A percentile compares a stretch with the other conserved stretches of the same genome.
These are phyloP conservation scores for Pitta sordida DNA, from an alignment of 2,113 vertebrate species.

Conservation along the genomic window DNA sequence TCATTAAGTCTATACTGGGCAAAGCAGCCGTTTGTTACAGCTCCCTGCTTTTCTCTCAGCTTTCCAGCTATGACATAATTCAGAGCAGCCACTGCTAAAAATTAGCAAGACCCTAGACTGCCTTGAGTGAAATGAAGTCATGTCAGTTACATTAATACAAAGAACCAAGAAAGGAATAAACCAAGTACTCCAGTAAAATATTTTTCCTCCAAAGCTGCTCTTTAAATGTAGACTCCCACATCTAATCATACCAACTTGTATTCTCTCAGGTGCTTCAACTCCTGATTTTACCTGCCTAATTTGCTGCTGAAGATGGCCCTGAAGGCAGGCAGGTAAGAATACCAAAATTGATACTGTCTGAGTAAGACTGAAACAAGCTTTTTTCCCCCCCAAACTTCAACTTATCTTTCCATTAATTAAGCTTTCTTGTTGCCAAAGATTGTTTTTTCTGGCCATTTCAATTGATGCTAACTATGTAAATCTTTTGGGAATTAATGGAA, in stretches of 20 bases:
- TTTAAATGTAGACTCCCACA: neutral
- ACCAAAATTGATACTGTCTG: neutral
- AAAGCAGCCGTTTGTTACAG: neutral
- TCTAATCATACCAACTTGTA: neutral
- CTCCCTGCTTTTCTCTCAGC: constrained; percentile 1
- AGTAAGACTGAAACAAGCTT: neutral
- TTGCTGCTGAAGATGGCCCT: neutral
- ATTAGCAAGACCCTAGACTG: neutral
- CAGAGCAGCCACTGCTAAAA: constrained; percentile 14
- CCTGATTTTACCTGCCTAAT: neutral
- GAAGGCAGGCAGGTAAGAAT: neutral
- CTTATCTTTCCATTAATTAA: neutral
- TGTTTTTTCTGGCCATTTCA: constrained; percentile 46
- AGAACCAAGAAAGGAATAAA: constrained; percentile 3
- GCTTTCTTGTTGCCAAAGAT: neutral
- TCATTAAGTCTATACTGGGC: neutral
- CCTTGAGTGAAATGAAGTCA: constrained; percentile 8
- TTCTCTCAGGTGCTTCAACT: neutral
- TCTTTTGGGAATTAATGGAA: constrained; percentile 38
- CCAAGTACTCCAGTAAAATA: neutral
- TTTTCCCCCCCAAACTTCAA: neutral
- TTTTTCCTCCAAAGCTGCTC: neutral
- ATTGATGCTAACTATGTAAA: constrained; percentile 39
- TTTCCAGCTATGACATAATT: constrained; percentile 47
- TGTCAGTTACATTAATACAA: neutral